These are phyloP conservation scores for Molanna angustata DNA, from an alignment of 2,888 invertebrate genomes.

Conservation along the genomic window DNA sequence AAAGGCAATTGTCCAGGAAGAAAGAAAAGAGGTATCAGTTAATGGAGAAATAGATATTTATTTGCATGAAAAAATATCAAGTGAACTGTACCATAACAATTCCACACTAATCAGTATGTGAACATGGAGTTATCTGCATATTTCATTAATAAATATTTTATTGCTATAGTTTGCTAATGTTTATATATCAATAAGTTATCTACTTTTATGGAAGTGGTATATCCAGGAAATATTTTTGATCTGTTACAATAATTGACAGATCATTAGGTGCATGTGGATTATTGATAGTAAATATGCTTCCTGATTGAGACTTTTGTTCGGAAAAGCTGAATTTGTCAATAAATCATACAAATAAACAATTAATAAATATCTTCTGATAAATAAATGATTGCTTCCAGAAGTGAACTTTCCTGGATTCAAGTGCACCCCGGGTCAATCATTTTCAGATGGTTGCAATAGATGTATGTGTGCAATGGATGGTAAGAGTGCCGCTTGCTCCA, in stretches of 20 bases:
- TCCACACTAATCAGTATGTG: too few relatives aligned
- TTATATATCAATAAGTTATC: too few relatives aligned
- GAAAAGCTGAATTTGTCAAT: too few relatives aligned
- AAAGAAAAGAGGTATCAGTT: constrained; percentile 5
- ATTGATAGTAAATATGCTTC: constrained; percentile 29
- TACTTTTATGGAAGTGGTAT: constrained; percentile 37
- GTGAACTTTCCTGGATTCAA: constrained; percentile 9
- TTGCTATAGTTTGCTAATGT: too few relatives aligned
- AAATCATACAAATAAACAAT: too few relatives aligned
- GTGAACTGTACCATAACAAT: too few relatives aligned
- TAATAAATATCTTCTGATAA: too few relatives aligned
- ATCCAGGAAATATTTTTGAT: constrained; percentile 41
- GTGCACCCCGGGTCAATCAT: constrained; percentile 41
- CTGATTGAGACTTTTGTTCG: too few relatives aligned
- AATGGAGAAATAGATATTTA: too few relatives aligned
- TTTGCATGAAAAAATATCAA: too few relatives aligned
- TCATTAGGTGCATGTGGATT: constrained; percentile 33
- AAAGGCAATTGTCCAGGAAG: constrained; percentile 19
- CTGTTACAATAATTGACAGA: constrained; percentile 45
- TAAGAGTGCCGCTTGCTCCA: constrained; percentile 37
- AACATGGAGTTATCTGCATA: too few relatives aligned
- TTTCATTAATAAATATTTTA: too few relatives aligned
- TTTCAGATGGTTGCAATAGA: constrained; percentile 46
- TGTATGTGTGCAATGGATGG: constrained; percentile 48
- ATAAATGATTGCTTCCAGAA: background rate